Conservation (phyloP, 2,797 vertebrate species). For the Nyctalus aviator region DNA sequence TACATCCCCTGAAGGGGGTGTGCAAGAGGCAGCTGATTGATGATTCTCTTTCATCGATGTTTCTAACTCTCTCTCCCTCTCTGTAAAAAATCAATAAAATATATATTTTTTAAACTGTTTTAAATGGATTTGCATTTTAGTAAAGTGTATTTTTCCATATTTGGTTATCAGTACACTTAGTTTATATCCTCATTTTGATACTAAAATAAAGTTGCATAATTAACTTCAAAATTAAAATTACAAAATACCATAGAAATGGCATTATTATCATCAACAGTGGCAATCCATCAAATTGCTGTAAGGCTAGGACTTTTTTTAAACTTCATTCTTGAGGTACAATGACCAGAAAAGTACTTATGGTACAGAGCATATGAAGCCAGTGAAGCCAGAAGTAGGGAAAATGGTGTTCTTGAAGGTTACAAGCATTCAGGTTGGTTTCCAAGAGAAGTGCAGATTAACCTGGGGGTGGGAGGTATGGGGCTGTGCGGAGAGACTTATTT, state of each 20-base stretch:
- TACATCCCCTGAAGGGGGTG: too few relatives aligned
- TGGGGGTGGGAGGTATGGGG: background rate
- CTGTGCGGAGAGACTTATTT: background rate
- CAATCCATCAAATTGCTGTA: background rate
- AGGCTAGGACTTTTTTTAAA: background rate
- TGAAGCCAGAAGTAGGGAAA: background rate
- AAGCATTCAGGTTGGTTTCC: background rate
- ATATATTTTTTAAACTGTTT: background rate
- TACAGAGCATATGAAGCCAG: background rate
- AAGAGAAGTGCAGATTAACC: background rate
- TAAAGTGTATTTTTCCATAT: conserved; percentile 7
- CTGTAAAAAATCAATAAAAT: too few relatives aligned
- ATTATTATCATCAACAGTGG: background rate
- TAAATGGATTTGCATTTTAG: background rate
- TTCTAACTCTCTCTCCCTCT: too few relatives aligned
- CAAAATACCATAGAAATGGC: background rate
- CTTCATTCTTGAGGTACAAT: background rate
- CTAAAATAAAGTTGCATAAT: background rate
- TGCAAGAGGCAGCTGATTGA: too few relatives aligned
- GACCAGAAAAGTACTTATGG: background rate
- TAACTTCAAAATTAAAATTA: conserved; percentile 55
- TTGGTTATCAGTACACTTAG: background rate
- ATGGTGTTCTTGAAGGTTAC: background rate
- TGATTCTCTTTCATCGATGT: too few relatives aligned
- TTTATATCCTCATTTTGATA: conserved; percentile 10